phyloP scores from a whole-genome alignment of 2,797 vertebrate species.

The Bryconaethiops microstoma region DNA sequence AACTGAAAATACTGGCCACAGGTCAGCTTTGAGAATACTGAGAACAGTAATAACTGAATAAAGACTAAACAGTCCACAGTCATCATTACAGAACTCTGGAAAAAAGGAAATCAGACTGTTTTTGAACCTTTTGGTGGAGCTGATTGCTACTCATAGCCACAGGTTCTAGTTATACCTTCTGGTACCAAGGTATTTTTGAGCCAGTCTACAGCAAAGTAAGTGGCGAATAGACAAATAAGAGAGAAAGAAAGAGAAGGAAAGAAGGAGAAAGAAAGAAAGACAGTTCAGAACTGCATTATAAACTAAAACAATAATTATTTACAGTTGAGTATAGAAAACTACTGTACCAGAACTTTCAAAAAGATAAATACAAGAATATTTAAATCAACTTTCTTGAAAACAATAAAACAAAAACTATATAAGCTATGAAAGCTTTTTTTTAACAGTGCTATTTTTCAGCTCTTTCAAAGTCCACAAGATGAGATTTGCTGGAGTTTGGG shows the following conservation, averaged over 20 bases:
- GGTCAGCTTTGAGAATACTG: constrained; percentile 47
- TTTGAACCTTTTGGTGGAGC: constrained; percentile 34
- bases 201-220: constrained; percentile 68
- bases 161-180: constrained; percentile 29
- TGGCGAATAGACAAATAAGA: constrained; percentile 61
- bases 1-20: constrained; percentile 52
- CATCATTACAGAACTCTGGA: constrained; percentile 34
- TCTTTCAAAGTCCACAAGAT: constrained; percentile 50
- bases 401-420: constrained; percentile 51
- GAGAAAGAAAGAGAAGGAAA: not conserved
- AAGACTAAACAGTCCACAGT: constrained; percentile 49
- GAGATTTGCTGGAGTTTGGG: constrained; percentile 37
- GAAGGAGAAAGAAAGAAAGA: constrained; percentile 17
- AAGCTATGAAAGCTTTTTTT: constrained; percentile 54
- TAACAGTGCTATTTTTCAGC: constrained; percentile 62
- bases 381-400: constrained; percentile 56
- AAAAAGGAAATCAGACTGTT: constrained; percentile 37
- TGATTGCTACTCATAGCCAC: constrained; percentile 26
- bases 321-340: constrained; percentile 65
- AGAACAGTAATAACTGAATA: constrained; percentile 38
- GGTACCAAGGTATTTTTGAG: constrained; percentile 34
- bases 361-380: constrained; percentile 65
- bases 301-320: constrained; percentile 73
- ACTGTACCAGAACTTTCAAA: constrained; percentile 52
- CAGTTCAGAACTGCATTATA: constrained; percentile 61